phyloP scores from a whole-genome alignment of 2,797 vertebrate species.

The Octomys mimax region DNA sequence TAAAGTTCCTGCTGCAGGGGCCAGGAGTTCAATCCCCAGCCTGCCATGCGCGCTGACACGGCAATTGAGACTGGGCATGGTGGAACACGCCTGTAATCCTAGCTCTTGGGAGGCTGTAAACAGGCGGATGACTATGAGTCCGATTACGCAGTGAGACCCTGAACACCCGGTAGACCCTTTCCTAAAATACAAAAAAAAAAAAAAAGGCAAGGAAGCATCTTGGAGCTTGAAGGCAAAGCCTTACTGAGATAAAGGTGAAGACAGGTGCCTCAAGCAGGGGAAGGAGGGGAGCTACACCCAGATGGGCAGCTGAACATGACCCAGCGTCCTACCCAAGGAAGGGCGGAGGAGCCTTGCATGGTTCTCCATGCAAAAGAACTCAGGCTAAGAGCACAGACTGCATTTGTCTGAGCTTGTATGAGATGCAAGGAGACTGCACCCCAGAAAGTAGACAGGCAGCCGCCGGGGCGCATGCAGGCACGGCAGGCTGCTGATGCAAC shows the following conservation, averaged over 20 bases:
- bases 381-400: neutral
- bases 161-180: no score
- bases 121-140: no score
- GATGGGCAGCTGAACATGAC: accelerated
- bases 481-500: neutral
- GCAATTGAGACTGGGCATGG: no score
- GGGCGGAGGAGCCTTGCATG: neutral
- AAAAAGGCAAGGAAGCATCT: no score
- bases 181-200: no score
- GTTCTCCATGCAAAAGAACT: accelerated
- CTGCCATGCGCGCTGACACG: no score
- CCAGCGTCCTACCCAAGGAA: accelerated
- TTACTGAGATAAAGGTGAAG: neutral
- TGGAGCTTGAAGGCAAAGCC: neutral
- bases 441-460: neutral
- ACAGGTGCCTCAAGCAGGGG: accelerated
- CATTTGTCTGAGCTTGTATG: neutral
- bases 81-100: no score
- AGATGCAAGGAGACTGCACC: neutral
- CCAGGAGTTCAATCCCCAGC: no score
- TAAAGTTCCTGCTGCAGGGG: no score
- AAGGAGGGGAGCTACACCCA: accelerated
- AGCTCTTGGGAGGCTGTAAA: no score
- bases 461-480: neutral
- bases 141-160: no score